These are phyloP conservation scores for Acleris sparsana DNA, from an alignment of 2,888 invertebrate genomes.

Conservation along the genomic window DNA sequence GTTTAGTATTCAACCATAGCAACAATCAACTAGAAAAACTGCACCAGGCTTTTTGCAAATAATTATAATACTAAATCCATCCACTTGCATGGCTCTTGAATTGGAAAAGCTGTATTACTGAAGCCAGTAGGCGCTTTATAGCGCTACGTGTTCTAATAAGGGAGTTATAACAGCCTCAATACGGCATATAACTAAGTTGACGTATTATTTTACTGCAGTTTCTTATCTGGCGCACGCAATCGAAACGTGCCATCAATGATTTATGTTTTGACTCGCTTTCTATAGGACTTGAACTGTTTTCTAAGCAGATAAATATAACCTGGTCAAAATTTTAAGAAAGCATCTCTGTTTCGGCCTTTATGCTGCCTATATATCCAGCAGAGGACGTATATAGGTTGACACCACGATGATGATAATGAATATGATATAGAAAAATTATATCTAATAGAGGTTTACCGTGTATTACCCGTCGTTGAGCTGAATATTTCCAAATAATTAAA, in stretches of 20 bases:
- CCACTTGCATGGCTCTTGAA: constrained; percentile 52
- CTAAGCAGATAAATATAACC: neutral
- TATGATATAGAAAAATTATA: too few relatives aligned
- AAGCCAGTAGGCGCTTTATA: constrained; percentile 45
- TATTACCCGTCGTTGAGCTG: too few relatives aligned
- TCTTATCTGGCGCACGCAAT: constrained; percentile 29
- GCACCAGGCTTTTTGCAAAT: constrained; percentile 61
- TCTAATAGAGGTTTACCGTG: too few relatives aligned
- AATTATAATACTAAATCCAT: constrained; percentile 67
- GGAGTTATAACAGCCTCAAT: constrained; percentile 34
- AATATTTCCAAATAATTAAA: neutral
- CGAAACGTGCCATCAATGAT: constrained; percentile 30
- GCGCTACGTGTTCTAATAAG: constrained; percentile 27
- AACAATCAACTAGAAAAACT: constrained; percentile 44
- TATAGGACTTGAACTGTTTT: neutral
- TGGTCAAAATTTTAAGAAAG: neutral
- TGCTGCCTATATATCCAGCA: too few relatives aligned
- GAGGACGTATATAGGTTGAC: too few relatives aligned
- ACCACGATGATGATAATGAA: too few relatives aligned
- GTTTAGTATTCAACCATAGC: constrained; percentile 31
- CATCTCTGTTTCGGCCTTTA: too few relatives aligned
- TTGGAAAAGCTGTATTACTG: constrained; percentile 51
- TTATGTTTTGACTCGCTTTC: constrained; percentile 23
- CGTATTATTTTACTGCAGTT: constrained; percentile 44
- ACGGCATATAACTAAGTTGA: constrained; percentile 41